Evolutionary conservation across 2,113 vertebrate genomes (phyloP).

Genomic region (Stercorarius parasiticus): DNA sequence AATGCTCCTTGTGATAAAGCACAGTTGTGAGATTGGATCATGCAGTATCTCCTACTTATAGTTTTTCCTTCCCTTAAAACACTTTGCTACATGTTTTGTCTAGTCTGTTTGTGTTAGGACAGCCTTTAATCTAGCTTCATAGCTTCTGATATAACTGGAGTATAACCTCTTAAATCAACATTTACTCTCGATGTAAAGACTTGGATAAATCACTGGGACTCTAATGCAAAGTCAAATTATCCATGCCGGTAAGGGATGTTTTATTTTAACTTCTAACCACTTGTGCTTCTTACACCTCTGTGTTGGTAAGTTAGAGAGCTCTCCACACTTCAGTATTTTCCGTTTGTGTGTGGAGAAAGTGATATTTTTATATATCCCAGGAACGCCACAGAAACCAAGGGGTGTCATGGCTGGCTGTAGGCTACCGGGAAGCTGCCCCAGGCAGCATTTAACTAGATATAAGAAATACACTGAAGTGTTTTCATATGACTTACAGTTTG

Average conservation of each 20-base stretch:
- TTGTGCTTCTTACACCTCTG: background rate
- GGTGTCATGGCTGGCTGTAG: background rate
- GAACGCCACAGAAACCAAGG: background rate
- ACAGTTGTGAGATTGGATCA: background rate
- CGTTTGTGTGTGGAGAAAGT: background rate
- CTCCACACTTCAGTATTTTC: background rate
- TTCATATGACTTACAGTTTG: background rate
- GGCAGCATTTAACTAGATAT: background rate
- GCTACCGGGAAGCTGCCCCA: background rate
- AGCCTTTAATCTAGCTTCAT: background rate
- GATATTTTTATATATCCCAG: background rate
- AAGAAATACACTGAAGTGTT: background rate
- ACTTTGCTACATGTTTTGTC: slow-evolving; percentile 13
- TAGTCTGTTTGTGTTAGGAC: background rate
- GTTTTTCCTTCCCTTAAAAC: background rate
- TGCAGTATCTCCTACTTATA: background rate
- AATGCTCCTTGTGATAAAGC: background rate
- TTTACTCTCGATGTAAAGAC: background rate
- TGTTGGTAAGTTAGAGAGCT: background rate
- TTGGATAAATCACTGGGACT: background rate
- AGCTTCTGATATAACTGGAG: background rate
- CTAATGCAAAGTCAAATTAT: background rate
- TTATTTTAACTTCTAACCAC: background rate
- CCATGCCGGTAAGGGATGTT: fast-evolving
- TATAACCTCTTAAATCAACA: background rate